A percentile compares a stretch with the other conserved stretches of the same genome.
Evolutionary conservation across 1,140 invertebrate species (phyloP).

Genomic region (Drosophila parabipectinata): DNA sequence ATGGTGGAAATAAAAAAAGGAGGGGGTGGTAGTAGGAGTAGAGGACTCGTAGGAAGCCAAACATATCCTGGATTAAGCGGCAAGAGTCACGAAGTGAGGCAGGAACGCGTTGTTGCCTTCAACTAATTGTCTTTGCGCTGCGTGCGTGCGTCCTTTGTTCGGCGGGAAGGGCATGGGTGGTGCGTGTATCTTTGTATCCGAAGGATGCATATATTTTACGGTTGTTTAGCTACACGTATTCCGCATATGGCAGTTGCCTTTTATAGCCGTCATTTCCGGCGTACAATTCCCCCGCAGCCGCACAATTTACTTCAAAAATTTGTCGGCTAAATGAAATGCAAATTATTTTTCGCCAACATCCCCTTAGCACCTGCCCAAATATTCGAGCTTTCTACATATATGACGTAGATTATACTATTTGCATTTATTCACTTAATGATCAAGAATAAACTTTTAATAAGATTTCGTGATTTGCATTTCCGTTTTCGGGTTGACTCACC

Average conservation of each 20-base stretch:
- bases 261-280: constrained; percentile 66
- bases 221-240: constrained; percentile 76
- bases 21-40: not conserved
- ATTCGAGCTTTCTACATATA: constrained; percentile 18
- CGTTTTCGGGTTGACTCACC: constrained; percentile 62
- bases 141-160: constrained; percentile 51
- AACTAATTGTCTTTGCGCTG: constrained; percentile 77
- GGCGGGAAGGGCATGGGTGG: constrained; percentile 7
- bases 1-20: constrained; percentile 14
- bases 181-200: constrained; percentile 2
- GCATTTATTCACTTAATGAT: constrained; percentile 64
- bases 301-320: constrained; percentile 58
- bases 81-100: constrained; percentile 71
- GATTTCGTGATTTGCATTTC: constrained; percentile 61
- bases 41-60: constrained; percentile 47
- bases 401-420: constrained; percentile 19
- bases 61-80: constrained; percentile 58
- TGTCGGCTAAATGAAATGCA: constrained; percentile 58
- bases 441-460: constrained; percentile 76
- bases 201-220: constrained; percentile 74
- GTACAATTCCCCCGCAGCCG: constrained; percentile 23
- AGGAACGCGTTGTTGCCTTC: constrained; percentile 59
- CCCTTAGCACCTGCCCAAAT: constrained; percentile 59
- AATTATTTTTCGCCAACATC: constrained; percentile 48
- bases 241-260: constrained; percentile 69